These are phyloP conservation scores for Isichthys henryi DNA, from an alignment of 2,113 vertebrate genomes.

Conservation along the genomic window DNA sequence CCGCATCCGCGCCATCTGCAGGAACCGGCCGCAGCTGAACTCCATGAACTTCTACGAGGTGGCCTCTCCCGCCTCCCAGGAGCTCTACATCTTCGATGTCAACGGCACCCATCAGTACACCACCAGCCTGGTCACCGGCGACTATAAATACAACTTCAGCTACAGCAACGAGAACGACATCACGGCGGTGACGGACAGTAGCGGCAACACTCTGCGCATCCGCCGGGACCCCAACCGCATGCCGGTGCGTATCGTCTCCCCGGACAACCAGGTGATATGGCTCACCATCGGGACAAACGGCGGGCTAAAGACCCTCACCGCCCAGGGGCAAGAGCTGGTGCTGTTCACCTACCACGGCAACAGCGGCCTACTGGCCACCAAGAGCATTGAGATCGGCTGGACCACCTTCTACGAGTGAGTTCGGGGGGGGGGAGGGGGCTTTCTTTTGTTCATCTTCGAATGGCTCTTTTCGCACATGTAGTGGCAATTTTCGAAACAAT, in stretches of 20 bases:
- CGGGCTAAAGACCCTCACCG: slow-evolving; percentile 88
- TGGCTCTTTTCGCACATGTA: background rate
- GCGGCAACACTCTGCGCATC: slow-evolving; percentile 86
- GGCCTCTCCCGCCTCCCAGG: slow-evolving; percentile 85
- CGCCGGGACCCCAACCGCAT: slow-evolving; percentile 88
- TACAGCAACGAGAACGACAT: slow-evolving; percentile 96
- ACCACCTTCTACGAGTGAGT: slow-evolving; percentile 98
- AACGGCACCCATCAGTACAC: slow-evolving; percentile 96
- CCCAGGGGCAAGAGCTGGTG: slow-evolving; percentile 89
- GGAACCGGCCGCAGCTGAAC: slow-evolving; percentile 77
- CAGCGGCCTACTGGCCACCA: slow-evolving; percentile 90
- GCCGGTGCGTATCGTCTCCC: slow-evolving; percentile 91
- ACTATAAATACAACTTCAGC: slow-evolving; percentile 96
- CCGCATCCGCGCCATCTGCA: slow-evolving; percentile 82
- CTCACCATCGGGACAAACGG: slow-evolving; percentile 94
- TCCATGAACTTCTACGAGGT: slow-evolving; percentile 83
- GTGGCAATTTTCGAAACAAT: background rate
- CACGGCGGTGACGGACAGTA: slow-evolving; percentile 88
- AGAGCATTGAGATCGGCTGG: slow-evolving; percentile 96
- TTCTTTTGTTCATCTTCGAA: background rate
- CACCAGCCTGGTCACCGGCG: slow-evolving; percentile 84
- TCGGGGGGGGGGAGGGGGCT: background rate
- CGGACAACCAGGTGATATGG: slow-evolving; percentile 97
- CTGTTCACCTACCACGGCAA: slow-evolving; percentile 94
- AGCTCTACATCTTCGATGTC: slow-evolving; percentile 90